Evolutionary conservation across 2,113 vertebrate species (phyloP).

Genomic region (Apodemus speciosus): DNA sequence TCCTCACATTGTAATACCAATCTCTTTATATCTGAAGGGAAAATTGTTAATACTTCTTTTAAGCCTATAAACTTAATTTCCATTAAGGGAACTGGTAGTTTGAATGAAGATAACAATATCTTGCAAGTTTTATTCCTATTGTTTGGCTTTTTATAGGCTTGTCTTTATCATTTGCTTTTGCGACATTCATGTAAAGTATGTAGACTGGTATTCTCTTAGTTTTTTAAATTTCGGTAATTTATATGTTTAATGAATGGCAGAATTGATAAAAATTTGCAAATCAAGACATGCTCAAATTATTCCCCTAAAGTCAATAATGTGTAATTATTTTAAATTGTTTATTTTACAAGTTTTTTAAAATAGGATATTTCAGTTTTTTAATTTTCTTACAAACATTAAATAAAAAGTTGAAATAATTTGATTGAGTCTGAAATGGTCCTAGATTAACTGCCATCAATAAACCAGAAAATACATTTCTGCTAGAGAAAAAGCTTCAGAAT

Average conservation of each 20-base stretch:
- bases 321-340: constrained; percentile 56
- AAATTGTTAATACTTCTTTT: constrained; percentile 73
- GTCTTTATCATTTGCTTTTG: constrained; percentile 62
- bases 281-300: neutral
- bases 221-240: constrained; percentile 26
- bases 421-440: neutral
- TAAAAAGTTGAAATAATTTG: constrained; percentile 51
- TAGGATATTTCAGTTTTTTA: constrained; percentile 27
- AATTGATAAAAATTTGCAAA: neutral
- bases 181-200: constrained; percentile 60
- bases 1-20: constrained; percentile 60
- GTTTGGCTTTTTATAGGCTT: constrained; percentile 61
- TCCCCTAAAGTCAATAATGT: constrained; percentile 21
- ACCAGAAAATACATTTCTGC: constrained; percentile 38
- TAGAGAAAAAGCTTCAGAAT: constrained; percentile 33
- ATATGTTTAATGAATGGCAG: constrained; percentile 18
- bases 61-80: constrained; percentile 73
- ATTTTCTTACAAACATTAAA: constrained; percentile 48
- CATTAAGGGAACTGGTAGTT: constrained; percentile 58
- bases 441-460: constrained; percentile 30
- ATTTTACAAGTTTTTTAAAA: constrained; percentile 43
- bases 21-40: constrained; percentile 72
- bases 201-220: neutral
- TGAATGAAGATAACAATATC: constrained; percentile 63
- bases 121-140: constrained; percentile 67